Base-by-base conservation (phyloP, 2,888 invertebrate genomes). In the Pandemis heparana region DNA sequence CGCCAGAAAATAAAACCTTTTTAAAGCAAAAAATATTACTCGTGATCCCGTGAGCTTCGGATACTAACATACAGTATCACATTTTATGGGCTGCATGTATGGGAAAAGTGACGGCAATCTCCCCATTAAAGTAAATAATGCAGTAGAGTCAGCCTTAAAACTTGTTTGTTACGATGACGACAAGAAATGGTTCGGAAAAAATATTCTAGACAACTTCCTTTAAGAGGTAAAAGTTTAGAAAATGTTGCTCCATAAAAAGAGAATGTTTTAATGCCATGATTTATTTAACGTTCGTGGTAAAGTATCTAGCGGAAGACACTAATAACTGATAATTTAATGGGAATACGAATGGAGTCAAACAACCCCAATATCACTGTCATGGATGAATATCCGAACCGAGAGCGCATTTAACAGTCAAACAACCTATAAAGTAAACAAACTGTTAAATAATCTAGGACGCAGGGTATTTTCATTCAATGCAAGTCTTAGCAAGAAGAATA, bases 341-440 rank as follows among this genome's bases (percentile, higher is more conserved):
- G 9, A 18, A 51, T n/a, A 5, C 48, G 51, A 14, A 32, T 18
- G 41, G 7, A 56, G 10, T 18, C 16, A 53, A 53, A 63, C 39
- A 16, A 43, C 14, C 41, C n/a, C 7, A 10, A 14, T 32, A 53
- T n/a, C 18, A 48, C 32, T 56, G 64, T 71, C 59, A 14, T 56
- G 38, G 56, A 43, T n/a, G 16, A 64, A 59, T 41, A 10, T 5
- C 43, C 32, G 56, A 46, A 70, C 43, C 56, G 43, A 51, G 18
- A 51, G 18, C 18, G 63, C 51, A 63, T 62, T 64, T 8, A 18
- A 14, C 64, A 64, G 59, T 6, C 59, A 53, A 64, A 43, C 18
- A 64, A 48, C 46, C 18, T 71, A 18, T 41, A 48, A 71, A 64
- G 64, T 71, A 71, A 71, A 65, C 70, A 64, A 64, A 41, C 48